Base-by-base conservation (phyloP, 2,113 vertebrate genomes). In the Cyprinus carpio region DNA sequence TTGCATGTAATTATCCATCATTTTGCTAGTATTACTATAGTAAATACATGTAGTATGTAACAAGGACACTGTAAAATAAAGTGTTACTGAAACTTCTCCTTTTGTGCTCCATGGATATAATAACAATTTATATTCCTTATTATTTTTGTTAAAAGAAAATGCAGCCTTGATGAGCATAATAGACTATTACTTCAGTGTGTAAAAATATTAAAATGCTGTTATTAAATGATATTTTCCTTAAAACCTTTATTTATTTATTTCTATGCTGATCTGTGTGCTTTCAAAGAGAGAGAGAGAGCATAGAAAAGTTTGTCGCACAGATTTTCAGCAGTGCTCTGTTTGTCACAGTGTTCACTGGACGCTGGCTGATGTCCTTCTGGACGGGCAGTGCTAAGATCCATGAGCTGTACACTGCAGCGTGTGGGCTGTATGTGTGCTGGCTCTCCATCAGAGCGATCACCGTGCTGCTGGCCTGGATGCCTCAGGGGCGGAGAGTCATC, bases 291-390 rank as follows among this genome's bases (percentile, higher is more conserved):
- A 18, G 15, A 27, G n/a, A 4, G 23, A 46, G 43, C 6, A 29
- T 51, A 51, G 2, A 27, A 5, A 29, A 12, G 2, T 9, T 74
- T 58, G 3, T 37, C 12, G 40, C 23, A 16, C 11, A 49, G 72
- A 75, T 75, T 49, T 58, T 40, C 6, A 40, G n/a, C 37, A 75
- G 20, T 13, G 18, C 37, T 76, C 7, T 86, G 9, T 72, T 72
- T 40, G 8, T 72, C n/a, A 20, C 90, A 99, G 98, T 99, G 54
- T 99, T 98, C 71, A 96, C 97, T 46, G 98, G 98, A 11, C 97
- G 98, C 72, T 99, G 97, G 97, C 88, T 99, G 80, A 99, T 99
- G 98, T 99, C 98, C 0, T 99, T 99, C 93, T 99, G 98, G 98
- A 99, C 97, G 10, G 98, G 98, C 82, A 96, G 93, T 88, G 97